Percentiles rank a stretch among this genome's conserved stretches.
Evolutionary conservation across 2,888 invertebrate species (phyloP).

Genomic region (Caenorhabditis sp.): DNA sequence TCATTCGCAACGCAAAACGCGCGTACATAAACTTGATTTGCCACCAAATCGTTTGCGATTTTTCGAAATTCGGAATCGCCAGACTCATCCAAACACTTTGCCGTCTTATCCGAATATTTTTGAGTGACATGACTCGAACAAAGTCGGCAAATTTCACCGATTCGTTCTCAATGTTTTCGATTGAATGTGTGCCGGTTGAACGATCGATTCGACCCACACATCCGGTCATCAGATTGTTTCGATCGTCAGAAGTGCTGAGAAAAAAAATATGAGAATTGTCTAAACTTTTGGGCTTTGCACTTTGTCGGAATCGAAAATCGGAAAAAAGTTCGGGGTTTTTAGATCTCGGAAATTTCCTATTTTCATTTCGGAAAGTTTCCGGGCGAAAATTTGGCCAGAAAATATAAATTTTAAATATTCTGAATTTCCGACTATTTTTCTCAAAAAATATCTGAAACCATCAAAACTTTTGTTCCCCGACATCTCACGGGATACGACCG

Average conservation of each 20-base stretch:
- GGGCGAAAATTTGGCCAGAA: too few relatives aligned
- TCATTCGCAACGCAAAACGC: conserved; percentile 3
- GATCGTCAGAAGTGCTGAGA: too few relatives aligned
- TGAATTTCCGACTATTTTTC: too few relatives aligned
- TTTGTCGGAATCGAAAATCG: too few relatives aligned
- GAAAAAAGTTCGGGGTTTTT: too few relatives aligned
- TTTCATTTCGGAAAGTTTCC: too few relatives aligned
- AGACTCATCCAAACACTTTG: conserved; percentile 29
- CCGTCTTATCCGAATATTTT: conserved; percentile 13
- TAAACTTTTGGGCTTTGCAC: neutral
- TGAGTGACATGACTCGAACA: conserved; percentile 13
- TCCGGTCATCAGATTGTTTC: conserved; percentile 14
- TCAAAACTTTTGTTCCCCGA: too few relatives aligned
- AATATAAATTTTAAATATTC: too few relatives aligned
- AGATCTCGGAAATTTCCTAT: too few relatives aligned
- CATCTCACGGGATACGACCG: too few relatives aligned
- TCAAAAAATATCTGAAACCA: too few relatives aligned
- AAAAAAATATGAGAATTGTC: neutral
- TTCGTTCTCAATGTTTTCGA: conserved; percentile 17
- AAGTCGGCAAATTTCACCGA: conserved; percentile 10
- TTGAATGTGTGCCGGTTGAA: conserved; percentile 2
- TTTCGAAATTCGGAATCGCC: conserved; percentile 10
- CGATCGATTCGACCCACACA: conserved; percentile 22
- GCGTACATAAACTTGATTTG: conserved; percentile 19
- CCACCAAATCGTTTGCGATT: conserved; percentile 23